Evolutionary conservation across 2,888 invertebrate species (phyloP), one percentile per base, ranked within the genome.

Genomic region (Eupithecia inturbata): DNA sequence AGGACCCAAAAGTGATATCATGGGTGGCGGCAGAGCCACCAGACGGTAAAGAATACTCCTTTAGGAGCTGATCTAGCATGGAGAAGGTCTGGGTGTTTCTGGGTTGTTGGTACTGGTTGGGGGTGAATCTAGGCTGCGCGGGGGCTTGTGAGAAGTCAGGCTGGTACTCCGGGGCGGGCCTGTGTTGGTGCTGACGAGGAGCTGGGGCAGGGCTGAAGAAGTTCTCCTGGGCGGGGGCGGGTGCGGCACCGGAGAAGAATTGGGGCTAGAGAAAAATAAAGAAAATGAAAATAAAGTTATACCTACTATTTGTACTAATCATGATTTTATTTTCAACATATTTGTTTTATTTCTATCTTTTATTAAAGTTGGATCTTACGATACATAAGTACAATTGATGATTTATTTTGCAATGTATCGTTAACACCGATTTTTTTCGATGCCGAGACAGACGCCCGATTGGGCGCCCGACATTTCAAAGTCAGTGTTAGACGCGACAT

Each of bases 1-100:
- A 97, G 88, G 97, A 96, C 84, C 97, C 97, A 87, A 98, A 98
- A 75, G 97, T 96, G 89, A 98, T 97, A 85, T 98, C 97, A 85
- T 97, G 97, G 53, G 97, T 93, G 0, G 97, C 96, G 0, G 97
- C 95, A 12, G 96, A 95, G 36, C 96, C 96, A 9, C 95, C 95
- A 79, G 96, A 95, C 0, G 97, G 98, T 67, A 98, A 89, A 16
- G 97, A 96, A 85, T 97, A 98, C 83, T 98, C 97, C 85, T 97
- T 96, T 68, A 97, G 96, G 69, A 98, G 95, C 85, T 97, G 97
- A 86, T 98, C 98, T 67, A 98, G 93, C 89, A 97, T 95, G 71
- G 90, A 95, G 88, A 86, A 95, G 66, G 84, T 87, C 70, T 90
- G 91, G 49, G 81, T 79, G 75, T 83, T 83, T 3, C 85, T 83